A percentile compares a stretch with the other conserved stretches of the same genome.
Conservation (phyloP, 2,888 invertebrate genomes). For the Eupithecia vulgata region DNA sequence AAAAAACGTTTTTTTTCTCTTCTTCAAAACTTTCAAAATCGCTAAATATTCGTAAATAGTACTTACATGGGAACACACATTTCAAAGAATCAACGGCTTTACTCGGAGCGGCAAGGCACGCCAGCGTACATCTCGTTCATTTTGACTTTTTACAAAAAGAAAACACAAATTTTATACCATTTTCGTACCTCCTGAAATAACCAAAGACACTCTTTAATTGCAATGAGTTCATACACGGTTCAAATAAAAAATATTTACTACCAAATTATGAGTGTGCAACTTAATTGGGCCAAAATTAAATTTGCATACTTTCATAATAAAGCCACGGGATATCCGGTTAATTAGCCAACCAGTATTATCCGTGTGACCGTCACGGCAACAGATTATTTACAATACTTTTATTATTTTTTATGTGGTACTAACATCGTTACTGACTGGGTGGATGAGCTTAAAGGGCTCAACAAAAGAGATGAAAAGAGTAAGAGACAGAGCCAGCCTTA, state of each 20-base stretch:
- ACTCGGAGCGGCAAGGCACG: not conserved
- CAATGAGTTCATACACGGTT: constrained; percentile 15
- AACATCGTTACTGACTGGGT: not conserved
- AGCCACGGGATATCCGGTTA: constrained; percentile 59
- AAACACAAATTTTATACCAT: not conserved
- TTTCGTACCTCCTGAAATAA: not conserved
- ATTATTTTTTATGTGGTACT: constrained; percentile 10
- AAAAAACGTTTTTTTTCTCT: too few species aligned
- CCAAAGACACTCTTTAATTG: constrained; percentile 15
- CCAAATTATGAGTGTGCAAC: constrained; percentile 37
- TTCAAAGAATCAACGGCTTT: not conserved
- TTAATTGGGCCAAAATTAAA: constrained; percentile 51
- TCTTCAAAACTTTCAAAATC: too few species aligned
- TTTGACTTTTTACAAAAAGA: not conserved
- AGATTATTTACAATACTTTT: constrained; percentile 41
- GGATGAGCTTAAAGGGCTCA: not conserved
- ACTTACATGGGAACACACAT: too few species aligned
- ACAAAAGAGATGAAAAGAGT: not conserved
- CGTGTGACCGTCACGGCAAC: constrained; percentile 51
- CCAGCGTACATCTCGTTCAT: not conserved
- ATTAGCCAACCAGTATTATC: constrained; percentile 59
- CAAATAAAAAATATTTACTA: constrained; percentile 20
- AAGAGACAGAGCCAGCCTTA: not conserved
- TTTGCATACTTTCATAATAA: constrained; percentile 60
- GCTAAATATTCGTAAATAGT: too few species aligned